Conservation (phyloP, 1,140 invertebrate species). For the Bombus difficillimus region DNA sequence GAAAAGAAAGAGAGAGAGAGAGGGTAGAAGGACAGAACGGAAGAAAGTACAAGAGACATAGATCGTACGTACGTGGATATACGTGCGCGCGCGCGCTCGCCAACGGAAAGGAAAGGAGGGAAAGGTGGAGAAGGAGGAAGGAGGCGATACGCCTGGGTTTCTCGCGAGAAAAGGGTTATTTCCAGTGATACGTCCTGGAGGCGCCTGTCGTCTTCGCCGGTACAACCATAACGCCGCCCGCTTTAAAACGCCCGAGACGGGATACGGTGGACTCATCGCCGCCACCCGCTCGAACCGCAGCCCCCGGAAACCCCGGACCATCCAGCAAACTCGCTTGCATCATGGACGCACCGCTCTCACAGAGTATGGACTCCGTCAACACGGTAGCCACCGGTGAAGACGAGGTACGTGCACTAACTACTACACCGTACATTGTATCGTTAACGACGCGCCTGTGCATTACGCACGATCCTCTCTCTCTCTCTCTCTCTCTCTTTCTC, state of each 20-base stretch:
- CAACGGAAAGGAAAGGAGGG: constrained; percentile 15
- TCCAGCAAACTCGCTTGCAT: constrained; percentile 80
- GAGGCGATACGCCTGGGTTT: constrained; percentile 68
- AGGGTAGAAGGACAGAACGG: constrained; percentile 49
- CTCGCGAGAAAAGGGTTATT: constrained; percentile 70
- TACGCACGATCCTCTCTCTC: constrained; percentile 5
- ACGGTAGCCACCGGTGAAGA: constrained; percentile 93
- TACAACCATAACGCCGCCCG: constrained; percentile 83
- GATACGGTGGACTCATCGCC: constrained; percentile 82
- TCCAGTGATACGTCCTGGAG: constrained; percentile 80
- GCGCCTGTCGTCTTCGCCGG: constrained; percentile 82
- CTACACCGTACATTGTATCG: neutral
- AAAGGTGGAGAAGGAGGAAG: constrained; percentile 62
- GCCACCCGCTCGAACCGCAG: constrained; percentile 80
- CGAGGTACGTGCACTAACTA: constrained; percentile 87
- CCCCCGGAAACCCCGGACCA: constrained; percentile 77
- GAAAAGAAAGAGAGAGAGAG: constrained; percentile 31
- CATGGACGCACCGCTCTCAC: constrained; percentile 87
- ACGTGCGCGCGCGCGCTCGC: constrained; percentile 1
- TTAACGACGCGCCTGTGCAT: constrained; percentile 34
- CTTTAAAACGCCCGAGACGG: constrained; percentile 84
- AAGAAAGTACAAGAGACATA: constrained; percentile 14
- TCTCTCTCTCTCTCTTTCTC: neutral
- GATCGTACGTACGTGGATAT: neutral
- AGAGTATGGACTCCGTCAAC: constrained; percentile 97